Evolutionary conservation across 2,797 vertebrate species (phyloP).

Genomic region (Trachurus trachurus): DNA sequence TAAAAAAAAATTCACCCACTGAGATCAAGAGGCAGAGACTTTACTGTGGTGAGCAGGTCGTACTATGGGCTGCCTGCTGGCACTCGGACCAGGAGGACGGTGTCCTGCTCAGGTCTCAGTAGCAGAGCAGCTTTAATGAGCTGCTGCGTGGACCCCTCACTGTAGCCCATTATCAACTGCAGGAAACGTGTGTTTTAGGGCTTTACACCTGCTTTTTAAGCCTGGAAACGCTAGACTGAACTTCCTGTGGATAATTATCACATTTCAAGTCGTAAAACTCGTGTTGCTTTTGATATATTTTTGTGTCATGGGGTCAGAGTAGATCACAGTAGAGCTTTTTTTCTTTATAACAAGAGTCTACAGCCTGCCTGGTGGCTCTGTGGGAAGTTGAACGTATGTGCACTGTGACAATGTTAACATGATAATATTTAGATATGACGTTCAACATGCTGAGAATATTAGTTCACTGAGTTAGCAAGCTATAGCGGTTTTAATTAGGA

Average conservation of each 20-base stretch:
- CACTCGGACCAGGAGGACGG: conserved; percentile 24
- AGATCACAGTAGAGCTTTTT: not conserved
- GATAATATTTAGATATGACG: not conserved
- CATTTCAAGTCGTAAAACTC: conserved; percentile 52
- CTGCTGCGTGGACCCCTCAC: conserved; percentile 46
- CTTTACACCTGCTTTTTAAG: conserved; percentile 65
- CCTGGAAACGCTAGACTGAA: conserved; percentile 33
- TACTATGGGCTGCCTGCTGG: conserved; percentile 9
- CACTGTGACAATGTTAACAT: not conserved
- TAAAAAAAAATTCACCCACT: conserved; percentile 32
- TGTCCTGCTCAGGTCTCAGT: conserved; percentile 16
- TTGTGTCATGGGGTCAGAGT: conserved; percentile 6
- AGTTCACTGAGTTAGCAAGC: not conserved
- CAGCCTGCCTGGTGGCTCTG: not conserved
- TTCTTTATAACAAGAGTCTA: not conserved
- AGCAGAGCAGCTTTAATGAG: conserved; percentile 60
- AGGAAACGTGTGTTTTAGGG: conserved; percentile 60
- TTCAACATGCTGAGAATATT: not conserved
- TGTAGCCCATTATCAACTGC: conserved; percentile 56
- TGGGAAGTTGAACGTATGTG: not conserved
- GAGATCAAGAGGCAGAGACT: conserved; percentile 54
- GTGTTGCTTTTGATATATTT: conserved; percentile 25
- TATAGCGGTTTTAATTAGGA: too few species aligned
- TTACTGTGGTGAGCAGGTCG: conserved; percentile 52
- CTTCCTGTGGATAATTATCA: conserved; percentile 66